These are phyloP conservation scores for Marronus borbonicus DNA, from an alignment of 2,888 invertebrate genomes.

Conservation along the genomic window DNA sequence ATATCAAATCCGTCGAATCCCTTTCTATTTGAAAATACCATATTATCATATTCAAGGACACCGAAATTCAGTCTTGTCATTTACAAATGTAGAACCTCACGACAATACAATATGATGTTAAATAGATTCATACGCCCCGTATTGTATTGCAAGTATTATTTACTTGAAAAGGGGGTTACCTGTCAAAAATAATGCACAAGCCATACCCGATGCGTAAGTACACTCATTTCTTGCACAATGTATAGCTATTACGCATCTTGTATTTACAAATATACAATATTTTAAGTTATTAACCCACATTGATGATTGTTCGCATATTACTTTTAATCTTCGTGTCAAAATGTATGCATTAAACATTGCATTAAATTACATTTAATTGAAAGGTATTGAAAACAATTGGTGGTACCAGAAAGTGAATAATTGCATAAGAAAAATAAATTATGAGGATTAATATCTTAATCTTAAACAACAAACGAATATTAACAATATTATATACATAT, in stretches of 20 bases:
- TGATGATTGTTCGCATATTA: no score
- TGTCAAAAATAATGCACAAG: background rate
- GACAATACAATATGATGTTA: background rate
- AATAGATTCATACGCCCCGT: background rate
- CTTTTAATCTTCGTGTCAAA: no score
- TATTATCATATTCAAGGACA: constrained; percentile 31
- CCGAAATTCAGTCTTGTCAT: constrained; percentile 46
- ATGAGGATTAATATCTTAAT: constrained; percentile 5
- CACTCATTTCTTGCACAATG: background rate
- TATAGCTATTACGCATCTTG: background rate
- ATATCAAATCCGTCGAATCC: background rate
- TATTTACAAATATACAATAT: background rate
- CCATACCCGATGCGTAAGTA: background rate
- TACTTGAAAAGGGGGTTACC: background rate
- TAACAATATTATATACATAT: background rate
- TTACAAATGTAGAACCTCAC: constrained; percentile 2
- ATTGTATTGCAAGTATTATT: background rate
- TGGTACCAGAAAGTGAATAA: no score
- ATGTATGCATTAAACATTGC: no score
- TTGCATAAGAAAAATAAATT: background rate
- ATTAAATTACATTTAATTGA: no score
- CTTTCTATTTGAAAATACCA: background rate
- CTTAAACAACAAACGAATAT: constrained; percentile 5
- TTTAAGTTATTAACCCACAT: constrained; percentile 1
- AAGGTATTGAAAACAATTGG: no score